Conservation (phyloP, 2,113 vertebrate species). For the Neogobius melanostomus region DNA sequence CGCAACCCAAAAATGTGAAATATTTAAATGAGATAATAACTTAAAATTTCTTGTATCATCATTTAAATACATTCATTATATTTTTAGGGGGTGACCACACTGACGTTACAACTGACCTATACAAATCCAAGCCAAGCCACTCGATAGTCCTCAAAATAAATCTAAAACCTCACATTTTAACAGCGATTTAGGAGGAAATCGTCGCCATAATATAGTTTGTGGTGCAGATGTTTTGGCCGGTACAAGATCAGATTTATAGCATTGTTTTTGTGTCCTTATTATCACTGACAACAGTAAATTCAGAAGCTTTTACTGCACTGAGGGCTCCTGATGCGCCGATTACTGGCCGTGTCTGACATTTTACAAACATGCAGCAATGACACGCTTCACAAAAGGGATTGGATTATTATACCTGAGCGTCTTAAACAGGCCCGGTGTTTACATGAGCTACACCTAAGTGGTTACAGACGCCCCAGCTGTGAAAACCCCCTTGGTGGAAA, state of each 20-base stretch:
- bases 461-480: slow-evolving; percentile 43
- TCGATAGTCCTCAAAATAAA: not conserved
- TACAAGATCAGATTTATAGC: slow-evolving; percentile 1
- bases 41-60: not conserved
- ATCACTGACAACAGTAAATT: not conserved
- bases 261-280: slow-evolving; percentile 3
- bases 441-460: slow-evolving; percentile 38
- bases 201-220: slow-evolving; percentile 2
- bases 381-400: slow-evolving; percentile 31
- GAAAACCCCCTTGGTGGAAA: slow-evolving; percentile 56
- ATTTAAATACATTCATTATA: slow-evolving; percentile 7
- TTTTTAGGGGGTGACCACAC: slow-evolving; percentile 5
- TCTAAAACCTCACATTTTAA: not conserved
- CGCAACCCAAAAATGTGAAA: not conserved
- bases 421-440: slow-evolving; percentile 14
- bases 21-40: slow-evolving; percentile 9
- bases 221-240: slow-evolving; percentile 2
- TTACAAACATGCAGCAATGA: slow-evolving; percentile 18
- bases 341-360: slow-evolving; percentile 5
- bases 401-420: slow-evolving; percentile 50
- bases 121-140: not conserved
- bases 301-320: slow-evolving; percentile 4
- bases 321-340: not conserved
- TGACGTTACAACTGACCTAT: slow-evolving; percentile 8
- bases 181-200: slow-evolving; percentile 5